These are phyloP conservation scores for Ganaspis brasiliensis DNA, from an alignment of 2,888 invertebrate species.

Conservation along the genomic window DNA sequence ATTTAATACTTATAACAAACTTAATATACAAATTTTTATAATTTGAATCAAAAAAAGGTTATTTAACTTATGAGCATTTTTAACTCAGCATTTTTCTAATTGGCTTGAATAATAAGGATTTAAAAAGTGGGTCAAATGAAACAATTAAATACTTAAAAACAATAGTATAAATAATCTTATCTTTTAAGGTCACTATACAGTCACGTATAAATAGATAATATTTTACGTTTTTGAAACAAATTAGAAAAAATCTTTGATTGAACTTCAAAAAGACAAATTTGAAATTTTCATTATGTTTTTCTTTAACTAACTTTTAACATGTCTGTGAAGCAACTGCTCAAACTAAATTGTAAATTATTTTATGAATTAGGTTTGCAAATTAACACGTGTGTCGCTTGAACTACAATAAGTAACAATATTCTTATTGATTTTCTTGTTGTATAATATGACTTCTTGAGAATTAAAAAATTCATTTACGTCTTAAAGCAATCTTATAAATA, in stretches of 20 bases:
- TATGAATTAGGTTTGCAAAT: neutral
- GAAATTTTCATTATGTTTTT: neutral
- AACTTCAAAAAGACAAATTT: neutral
- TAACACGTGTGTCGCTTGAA: neutral
- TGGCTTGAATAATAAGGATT: too few species aligned
- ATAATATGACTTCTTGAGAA: neutral
- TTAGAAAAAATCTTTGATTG: neutral
- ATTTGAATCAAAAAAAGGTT: too few species aligned
- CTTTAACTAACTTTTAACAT: neutral
- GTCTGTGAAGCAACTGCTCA: neutral
- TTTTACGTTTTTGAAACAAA: neutral
- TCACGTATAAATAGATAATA: neutral
- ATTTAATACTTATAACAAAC: too few species aligned
- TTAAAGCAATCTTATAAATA: too few species aligned
- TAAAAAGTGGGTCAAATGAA: neutral
- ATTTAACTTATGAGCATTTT: too few species aligned
- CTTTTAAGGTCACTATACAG: neutral
- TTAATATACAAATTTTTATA: neutral
- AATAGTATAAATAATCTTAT: slow-evolving; percentile 1
- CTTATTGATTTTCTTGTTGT: neutral
- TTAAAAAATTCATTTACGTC: neutral
- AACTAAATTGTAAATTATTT: neutral
- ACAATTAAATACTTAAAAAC: slow-evolving; percentile 10
- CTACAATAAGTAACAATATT: neutral
- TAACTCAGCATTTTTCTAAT: too few species aligned